phyloP scores from a whole-genome alignment of 2,888 invertebrate genomes.

The Euplexia lucipara region DNA sequence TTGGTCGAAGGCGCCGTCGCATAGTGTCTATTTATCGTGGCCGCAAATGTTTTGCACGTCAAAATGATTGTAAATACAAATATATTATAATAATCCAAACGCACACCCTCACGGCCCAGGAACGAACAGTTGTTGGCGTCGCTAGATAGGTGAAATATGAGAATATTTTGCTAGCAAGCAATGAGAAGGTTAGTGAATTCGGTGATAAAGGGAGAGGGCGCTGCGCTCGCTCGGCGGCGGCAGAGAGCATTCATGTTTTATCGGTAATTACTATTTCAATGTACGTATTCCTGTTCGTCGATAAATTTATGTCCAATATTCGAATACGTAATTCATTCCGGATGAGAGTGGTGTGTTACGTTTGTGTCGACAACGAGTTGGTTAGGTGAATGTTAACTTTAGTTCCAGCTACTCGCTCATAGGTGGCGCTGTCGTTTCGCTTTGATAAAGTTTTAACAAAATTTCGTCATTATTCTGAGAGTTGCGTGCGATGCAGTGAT shows the following conservation, averaged over 20 bases:
- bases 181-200: conserved; percentile 90
- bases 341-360: conserved; percentile 72
- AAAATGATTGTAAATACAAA: conserved; percentile 73
- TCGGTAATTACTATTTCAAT: conserved; percentile 79
- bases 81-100: conserved; percentile 70
- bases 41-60: conserved; percentile 52
- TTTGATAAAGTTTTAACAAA: conserved; percentile 65
- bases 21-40: conserved; percentile 31
- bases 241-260: conserved; percentile 71
- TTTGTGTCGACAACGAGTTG: conserved; percentile 65
- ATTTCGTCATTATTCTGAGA: conserved; percentile 83
- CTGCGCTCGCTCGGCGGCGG: conserved; percentile 65
- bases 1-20: conserved; percentile 65
- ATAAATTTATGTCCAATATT: conserved; percentile 80
- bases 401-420: conserved; percentile 69
- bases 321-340: conserved; percentile 81
- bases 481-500: conserved; percentile 84
- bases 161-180: conserved; percentile 81
- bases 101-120: conserved; percentile 80
- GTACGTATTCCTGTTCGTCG: conserved; percentile 80
- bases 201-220: conserved; percentile 79
- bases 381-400: conserved; percentile 57
- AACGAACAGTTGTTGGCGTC: conserved; percentile 70
- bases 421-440: conserved; percentile 73
- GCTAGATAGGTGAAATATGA: conserved; percentile 79